Conservation (phyloP, 2,797 vertebrate species). For the Okamejei kenojei region DNA sequence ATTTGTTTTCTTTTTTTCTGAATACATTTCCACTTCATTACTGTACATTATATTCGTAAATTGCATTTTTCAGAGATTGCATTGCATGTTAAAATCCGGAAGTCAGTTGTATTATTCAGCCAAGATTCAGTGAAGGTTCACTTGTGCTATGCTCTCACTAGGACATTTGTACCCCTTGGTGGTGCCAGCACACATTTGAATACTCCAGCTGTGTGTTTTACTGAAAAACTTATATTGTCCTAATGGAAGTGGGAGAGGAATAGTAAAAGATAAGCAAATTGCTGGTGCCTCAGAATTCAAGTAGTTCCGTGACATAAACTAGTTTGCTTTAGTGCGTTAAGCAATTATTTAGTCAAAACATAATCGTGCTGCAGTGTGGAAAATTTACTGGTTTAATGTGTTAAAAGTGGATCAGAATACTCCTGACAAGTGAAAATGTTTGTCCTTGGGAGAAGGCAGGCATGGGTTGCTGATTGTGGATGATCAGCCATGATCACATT, state of each 20-base stretch:
- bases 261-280: not conserved
- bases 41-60: not conserved
- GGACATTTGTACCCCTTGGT: not conserved
- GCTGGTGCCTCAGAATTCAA: not conserved
- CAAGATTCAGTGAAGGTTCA: not conserved
- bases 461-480: no score
- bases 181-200: not conserved
- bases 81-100: no score
- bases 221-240: not conserved
- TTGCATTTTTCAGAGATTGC: not conserved
- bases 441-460: not conserved
- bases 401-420: not conserved
- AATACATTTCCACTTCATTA: not conserved
- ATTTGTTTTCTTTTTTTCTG: not conserved
- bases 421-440: not conserved
- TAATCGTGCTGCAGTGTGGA: not conserved
- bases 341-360: not conserved
- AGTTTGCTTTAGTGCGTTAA: not conserved
- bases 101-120: not conserved
- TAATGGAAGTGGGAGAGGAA: not conserved
- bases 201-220: not conserved
- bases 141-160: not conserved
- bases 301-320: not conserved
- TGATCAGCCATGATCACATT: no score
- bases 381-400: not conserved